Base-by-base conservation (phyloP, 2,888 invertebrate species). In the Odontocolon sp. region DNA sequence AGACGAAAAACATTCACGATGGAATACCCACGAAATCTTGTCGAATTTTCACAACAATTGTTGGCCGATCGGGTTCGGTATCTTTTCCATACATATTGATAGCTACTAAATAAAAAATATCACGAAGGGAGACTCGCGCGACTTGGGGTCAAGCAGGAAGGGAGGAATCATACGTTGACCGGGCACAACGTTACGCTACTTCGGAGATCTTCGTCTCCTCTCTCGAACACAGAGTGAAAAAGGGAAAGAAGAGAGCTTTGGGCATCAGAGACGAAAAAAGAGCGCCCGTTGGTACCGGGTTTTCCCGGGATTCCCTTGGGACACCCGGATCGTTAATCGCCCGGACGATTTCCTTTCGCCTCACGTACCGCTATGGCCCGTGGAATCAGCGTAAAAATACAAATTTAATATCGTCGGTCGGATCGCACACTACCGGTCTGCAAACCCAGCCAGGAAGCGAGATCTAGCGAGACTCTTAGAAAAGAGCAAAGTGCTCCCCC, bases 311-410 rank as follows among this genome's bases (percentile, higher is more conserved):
- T 80, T 86, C 89, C 87, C 87, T 61, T 69, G 87, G 88, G 89
- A 87, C 82, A 36, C 81, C 89, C 85, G 90, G 91, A 91, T 92
- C 92, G 92, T 92, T 92, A 92, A 92, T 92, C 92, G 92, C 89
- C 88, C 88, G 87, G 85, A 87, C 88, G 90, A 90, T 92, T 91
- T 87, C 88, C 90, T 92, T 92, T 92, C 92, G 88, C 88, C 90
- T 92, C 92, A 92, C 92, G 92, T 92, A 90, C 86, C 84, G 79
- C 89, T 91, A 91, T 91, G 91, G 91, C 91, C 91, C 91, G 91
- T 91, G 91, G 92, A 92, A 92, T 92, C 92, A 92, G 92, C 92
- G 92, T 92, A 92, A 92, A 92, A 92, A 92, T 92, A 92, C 92
- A 92, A 92, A 92, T 92, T 92, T 92, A 92, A 92, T 92, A 92